Percentiles rank a stretch among this genome's conserved stretches.
phyloP scores from a whole-genome alignment of 2,113 vertebrate genomes.

The Ascaphus truei region DNA sequence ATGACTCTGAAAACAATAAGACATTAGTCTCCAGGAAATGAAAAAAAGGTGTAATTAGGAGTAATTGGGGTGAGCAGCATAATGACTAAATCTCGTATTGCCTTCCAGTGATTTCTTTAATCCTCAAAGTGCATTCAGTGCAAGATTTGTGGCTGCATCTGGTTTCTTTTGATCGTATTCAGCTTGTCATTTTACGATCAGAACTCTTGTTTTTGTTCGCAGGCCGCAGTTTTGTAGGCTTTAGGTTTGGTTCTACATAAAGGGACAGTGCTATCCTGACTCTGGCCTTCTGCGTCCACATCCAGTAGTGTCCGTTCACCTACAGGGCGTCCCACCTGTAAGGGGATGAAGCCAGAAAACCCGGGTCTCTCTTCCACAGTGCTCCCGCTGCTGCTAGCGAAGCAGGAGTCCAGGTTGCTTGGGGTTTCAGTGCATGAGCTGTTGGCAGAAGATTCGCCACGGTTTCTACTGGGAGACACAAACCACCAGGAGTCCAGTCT shows the following conservation, averaged over 20 bases:
- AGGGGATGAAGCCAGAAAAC: conserved; percentile 69
- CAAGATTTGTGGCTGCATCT: conserved; percentile 65
- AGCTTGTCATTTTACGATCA: conserved; percentile 68
- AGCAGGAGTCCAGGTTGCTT: conserved; percentile 84
- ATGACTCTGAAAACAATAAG: neutral
- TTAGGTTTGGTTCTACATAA: conserved; percentile 80
- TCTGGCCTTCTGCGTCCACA: conserved; percentile 84
- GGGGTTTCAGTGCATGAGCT: conserved; percentile 93
- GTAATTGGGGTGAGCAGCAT: conserved; percentile 23
- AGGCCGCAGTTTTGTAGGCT: conserved; percentile 71
- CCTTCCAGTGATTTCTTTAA: conserved; percentile 48
- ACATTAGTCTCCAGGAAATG: neutral
- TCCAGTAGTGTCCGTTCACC: conserved; percentile 80
- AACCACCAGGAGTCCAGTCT: conserved; percentile 81
- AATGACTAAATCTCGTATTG: conserved; percentile 24
- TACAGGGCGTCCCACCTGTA: conserved; percentile 57
- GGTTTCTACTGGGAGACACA: conserved; percentile 70
- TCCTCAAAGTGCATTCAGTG: conserved; percentile 83
- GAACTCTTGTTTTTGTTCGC: conserved; percentile 80
- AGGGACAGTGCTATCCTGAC: conserved; percentile 81
- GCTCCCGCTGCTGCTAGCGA: conserved; percentile 77
- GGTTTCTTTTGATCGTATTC: neutral
- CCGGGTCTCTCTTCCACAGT: conserved; percentile 71
- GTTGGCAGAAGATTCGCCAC: conserved; percentile 81
- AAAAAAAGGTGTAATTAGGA: conserved; percentile 6